Percentiles rank a stretch among this genome's conserved stretches.
These are phyloP conservation scores for Enteromius trimaculatus DNA, from an alignment of 2,797 vertebrate genomes.

Conservation along the genomic window DNA sequence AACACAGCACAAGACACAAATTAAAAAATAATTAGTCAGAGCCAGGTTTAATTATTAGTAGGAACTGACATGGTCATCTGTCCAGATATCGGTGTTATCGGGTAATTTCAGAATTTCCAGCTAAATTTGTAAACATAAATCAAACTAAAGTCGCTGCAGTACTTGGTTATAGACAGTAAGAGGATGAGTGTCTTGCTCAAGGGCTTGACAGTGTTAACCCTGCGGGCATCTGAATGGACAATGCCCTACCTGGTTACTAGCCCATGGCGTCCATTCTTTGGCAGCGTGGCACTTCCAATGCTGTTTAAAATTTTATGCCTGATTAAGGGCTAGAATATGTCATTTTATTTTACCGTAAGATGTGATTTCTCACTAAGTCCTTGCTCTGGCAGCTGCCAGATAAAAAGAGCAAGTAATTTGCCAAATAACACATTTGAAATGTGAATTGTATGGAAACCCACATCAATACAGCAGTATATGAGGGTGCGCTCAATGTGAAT, in stretches of 20 bases:
- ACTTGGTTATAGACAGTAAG: slow-evolving; percentile 10
- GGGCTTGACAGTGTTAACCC: slow-evolving; percentile 40
- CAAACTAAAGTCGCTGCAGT: background rate
- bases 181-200: slow-evolving; percentile 30
- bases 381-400: background rate
- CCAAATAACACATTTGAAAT: background rate
- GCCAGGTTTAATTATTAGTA: slow-evolving; percentile 1
- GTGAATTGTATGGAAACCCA: slow-evolving; percentile 15
- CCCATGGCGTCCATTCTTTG: slow-evolving; percentile 17
- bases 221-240: slow-evolving; percentile 35
- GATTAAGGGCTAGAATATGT: slow-evolving; percentile 17
- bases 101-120: background rate
- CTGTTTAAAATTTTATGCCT: slow-evolving; percentile 29
- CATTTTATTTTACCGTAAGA: background rate
- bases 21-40: background rate
- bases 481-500: background rate
- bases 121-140: background rate
- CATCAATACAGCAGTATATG: slow-evolving; percentile 15
- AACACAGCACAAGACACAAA: background rate
- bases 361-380: background rate
- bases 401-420: slow-evolving; percentile 25
- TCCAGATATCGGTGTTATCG: background rate
- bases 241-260: slow-evolving; percentile 36
- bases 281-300: slow-evolving; percentile 39
- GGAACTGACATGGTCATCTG: background rate